Evolutionary conservation across 2,797 vertebrate species (phyloP), one percentile per base, ranked within the genome.

Genomic region (Acipenser ruthenus): DNA sequence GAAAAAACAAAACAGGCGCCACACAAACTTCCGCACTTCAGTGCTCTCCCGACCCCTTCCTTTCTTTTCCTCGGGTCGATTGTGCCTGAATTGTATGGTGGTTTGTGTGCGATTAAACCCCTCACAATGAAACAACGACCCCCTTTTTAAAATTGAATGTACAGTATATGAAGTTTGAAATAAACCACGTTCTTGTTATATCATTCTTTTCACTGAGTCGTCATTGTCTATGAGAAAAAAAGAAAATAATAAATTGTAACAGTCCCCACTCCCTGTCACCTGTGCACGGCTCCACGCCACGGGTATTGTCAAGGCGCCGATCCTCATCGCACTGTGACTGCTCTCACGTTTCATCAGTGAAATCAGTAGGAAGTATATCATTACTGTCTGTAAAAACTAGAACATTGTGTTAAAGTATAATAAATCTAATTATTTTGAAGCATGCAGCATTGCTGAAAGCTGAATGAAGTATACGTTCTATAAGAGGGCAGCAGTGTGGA

Each of bases 321-420:
- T 66, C 47, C 65, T 50, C 55, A 47, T 49, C 60, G 48, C 63
- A n/a, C n/a, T n/a, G n/a, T n/a, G n/a, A 10, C 66, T 62, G 59
- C 51, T 67, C 58, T 61, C 60, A 11, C 47, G 53, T 53, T 60
- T 62, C 49, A 47, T 53, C 47, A 37, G 37, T 37, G 37, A 37
- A 37, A 5, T 23, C 49, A 7, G 53, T 59, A 58, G 53, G 53
- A 13, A 49, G 48, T 66, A 66, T 58, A 66, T 58, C 58, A 59
- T 58, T 49, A 66, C 47, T 15, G 37, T 48, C 11, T 58, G 55
- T 13, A 48, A 47, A 58, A 48, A 58, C 23, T 55, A 66, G 48
- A 59, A 49, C 49, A 58, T 37, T 3, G 23, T 37, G 12, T 13
- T 12, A 10, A 12, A 58, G 55, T 58, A 7, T 58, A n/a, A n/a